phyloP scores from a whole-genome alignment of 1,140 invertebrate genomes.

The Calliopsis andreniformis region DNA sequence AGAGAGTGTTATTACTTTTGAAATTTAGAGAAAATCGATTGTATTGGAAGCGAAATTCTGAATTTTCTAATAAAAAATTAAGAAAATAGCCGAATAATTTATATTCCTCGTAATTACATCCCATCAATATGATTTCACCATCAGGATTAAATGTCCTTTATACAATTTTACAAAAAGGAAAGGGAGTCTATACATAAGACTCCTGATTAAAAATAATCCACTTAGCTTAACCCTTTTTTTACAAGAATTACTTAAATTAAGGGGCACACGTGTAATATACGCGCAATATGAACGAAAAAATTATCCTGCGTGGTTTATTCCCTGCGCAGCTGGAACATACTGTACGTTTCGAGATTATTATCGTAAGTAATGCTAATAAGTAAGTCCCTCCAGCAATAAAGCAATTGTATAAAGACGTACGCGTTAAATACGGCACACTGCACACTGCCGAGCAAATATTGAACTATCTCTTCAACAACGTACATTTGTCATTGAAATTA shows the following conservation, averaged over 20 bases:
- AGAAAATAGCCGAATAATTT: too few relatives aligned
- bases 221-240: neutral
- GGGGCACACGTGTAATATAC: neutral
- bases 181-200: neutral
- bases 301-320: slow-evolving; percentile 11
- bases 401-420: neutral
- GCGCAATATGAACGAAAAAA: neutral
- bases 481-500: too few relatives aligned
- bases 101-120: too few relatives aligned
- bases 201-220: slow-evolving; percentile 22
- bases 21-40: too few relatives aligned
- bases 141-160: too few relatives aligned
- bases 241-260: slow-evolving; percentile 19
- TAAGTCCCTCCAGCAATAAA: slow-evolving; percentile 29
- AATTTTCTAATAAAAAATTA: too few relatives aligned
- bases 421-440: neutral
- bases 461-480: neutral
- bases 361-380: slow-evolving; percentile 27
- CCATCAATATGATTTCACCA: too few relatives aligned
- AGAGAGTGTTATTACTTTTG: too few relatives aligned
- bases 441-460: neutral
- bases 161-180: too few relatives aligned
- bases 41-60: too few relatives aligned
- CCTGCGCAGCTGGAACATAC: neutral
- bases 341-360: slow-evolving; percentile 18